These are phyloP conservation scores for Prietella phreatophila DNA, from an alignment of 2,113 vertebrate species.

Conservation along the genomic window DNA sequence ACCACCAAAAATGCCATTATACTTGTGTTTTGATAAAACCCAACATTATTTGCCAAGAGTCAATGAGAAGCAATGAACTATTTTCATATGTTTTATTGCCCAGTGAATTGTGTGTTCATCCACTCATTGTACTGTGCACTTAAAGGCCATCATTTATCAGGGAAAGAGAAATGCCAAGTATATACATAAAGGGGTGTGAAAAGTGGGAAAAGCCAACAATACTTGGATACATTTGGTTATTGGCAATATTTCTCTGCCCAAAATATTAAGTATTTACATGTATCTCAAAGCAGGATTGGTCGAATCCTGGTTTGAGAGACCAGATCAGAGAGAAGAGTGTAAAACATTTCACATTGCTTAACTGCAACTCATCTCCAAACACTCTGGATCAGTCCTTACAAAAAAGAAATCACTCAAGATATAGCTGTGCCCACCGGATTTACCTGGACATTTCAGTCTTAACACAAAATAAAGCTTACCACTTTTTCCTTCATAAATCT, in stretches of 20 bases:
- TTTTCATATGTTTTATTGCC: slow-evolving; percentile 50
- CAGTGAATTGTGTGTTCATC: slow-evolving; percentile 24
- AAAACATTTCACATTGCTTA: not conserved
- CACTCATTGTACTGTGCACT: slow-evolving; percentile 15
- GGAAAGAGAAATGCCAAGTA: not conserved
- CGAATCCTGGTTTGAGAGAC: not conserved
- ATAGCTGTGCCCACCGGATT: not conserved
- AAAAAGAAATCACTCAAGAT: not conserved
- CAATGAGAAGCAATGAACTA: slow-evolving; percentile 13
- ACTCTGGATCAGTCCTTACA: not conserved
- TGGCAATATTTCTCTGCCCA: not conserved
- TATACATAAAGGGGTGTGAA: not conserved
- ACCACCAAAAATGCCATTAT: not conserved
- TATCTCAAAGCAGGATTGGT: not conserved
- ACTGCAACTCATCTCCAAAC: not conserved
- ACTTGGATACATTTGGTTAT: slow-evolving; percentile 5
- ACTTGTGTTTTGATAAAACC: not conserved
- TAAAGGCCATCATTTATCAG: slow-evolving; percentile 10
- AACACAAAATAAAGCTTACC: not conserved
- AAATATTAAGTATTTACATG: slow-evolving; percentile 12
- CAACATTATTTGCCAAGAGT: not conserved
- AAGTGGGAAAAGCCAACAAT: not conserved
- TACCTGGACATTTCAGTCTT: not conserved
- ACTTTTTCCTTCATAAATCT: not conserved
- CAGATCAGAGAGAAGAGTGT: not conserved